phyloP scores from a whole-genome alignment of 1,140 invertebrate species.

The Grapholita molesta region DNA sequence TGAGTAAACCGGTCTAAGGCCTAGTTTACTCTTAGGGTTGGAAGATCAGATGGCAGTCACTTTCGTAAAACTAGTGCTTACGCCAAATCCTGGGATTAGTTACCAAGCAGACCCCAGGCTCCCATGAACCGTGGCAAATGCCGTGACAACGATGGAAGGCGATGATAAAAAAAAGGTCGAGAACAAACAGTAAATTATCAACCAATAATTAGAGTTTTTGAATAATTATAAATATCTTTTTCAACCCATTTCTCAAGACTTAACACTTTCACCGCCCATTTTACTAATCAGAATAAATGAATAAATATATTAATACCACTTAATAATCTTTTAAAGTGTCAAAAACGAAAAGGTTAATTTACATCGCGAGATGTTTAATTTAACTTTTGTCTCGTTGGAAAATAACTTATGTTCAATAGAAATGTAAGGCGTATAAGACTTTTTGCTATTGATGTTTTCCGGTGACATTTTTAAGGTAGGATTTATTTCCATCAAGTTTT shows the following conservation, averaged over 20 bases:
- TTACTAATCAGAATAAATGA: not conserved
- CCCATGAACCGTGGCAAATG: too few species aligned
- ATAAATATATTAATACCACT: constrained; percentile 12
- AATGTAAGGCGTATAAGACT: not conserved
- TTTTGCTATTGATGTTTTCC: not conserved
- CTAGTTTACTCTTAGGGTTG: too few species aligned
- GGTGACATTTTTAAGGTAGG: constrained; percentile 4
- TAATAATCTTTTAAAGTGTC: constrained; percentile 13
- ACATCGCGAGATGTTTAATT: not conserved
- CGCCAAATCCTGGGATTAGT: too few species aligned
- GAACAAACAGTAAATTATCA: not conserved
- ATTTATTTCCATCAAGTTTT: not conserved
- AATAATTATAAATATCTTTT: not conserved
- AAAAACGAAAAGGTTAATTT: constrained; percentile 17
- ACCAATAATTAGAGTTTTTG: not conserved
- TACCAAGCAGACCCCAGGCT: too few species aligned
- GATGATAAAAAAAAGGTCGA: not conserved
- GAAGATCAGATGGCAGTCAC: too few species aligned
- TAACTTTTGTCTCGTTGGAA: not conserved
- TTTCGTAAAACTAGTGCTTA: too few species aligned
- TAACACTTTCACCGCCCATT: not conserved
- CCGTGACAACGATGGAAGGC: too few species aligned
- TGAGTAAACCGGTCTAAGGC: too few species aligned
- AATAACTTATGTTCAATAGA: not conserved
- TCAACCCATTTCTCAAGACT: not conserved